A percentile compares a stretch with the other conserved stretches of the same genome.
These are phyloP conservation scores for Turdus rufiventris DNA, from an alignment of 2,113 vertebrate species.

Conservation along the genomic window DNA sequence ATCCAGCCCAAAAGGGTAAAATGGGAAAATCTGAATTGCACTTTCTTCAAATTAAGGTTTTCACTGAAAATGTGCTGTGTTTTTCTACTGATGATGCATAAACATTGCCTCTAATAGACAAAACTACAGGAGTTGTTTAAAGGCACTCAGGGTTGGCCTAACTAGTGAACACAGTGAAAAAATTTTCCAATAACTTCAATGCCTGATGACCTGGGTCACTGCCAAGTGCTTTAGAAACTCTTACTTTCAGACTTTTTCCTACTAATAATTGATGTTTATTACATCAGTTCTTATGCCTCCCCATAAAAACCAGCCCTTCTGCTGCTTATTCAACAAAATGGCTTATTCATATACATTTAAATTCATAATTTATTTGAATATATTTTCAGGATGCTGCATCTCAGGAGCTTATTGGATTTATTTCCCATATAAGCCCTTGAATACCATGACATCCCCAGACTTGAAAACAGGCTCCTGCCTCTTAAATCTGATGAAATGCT, in stretches of 20 bases:
- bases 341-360: not conserved
- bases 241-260: not conserved
- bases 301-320: not conserved
- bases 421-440: not conserved
- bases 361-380: not conserved
- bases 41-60: not conserved
- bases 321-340: not conserved
- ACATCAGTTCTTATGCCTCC: not conserved
- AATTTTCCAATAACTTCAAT: not conserved
- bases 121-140: not conserved
- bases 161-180: not conserved
- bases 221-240: not conserved
- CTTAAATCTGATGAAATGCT: conserved; percentile 30
- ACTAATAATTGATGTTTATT: not conserved
- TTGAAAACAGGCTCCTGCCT: conserved; percentile 33
- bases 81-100: not conserved
- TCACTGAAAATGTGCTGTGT: not conserved
- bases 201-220: not conserved
- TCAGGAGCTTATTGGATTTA: not conserved
- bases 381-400: not conserved
- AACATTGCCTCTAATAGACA: not conserved
- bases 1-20: not conserved
- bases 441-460: not conserved
- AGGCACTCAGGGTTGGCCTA: not conserved
- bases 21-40: not conserved